Evolutionary conservation across 2,888 invertebrate species (phyloP).

Genomic region (Agriopis aurantiaria): DNA sequence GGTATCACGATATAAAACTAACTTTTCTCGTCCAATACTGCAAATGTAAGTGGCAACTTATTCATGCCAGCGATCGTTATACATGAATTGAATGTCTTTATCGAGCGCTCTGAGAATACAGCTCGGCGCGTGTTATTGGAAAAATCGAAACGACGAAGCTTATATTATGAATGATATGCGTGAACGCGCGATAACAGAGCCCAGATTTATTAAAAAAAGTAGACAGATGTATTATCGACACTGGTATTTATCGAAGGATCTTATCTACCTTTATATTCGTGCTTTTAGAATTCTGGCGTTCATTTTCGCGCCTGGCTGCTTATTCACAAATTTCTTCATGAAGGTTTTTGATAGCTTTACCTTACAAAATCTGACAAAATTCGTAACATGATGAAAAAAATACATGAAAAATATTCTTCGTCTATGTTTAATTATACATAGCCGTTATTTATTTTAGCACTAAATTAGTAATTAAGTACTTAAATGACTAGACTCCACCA

Average conservation of each 20-base stretch:
- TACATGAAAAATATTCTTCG: too few relatives aligned
- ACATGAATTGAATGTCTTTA: constrained; percentile 28
- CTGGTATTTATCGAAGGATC: not conserved
- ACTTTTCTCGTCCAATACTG: constrained; percentile 17
- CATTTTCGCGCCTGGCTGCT: not conserved
- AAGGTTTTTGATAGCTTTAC: too few relatives aligned
- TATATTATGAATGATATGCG: constrained; percentile 43
- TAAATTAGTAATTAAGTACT: too few relatives aligned
- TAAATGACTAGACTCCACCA: too few relatives aligned
- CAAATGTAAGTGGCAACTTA: constrained; percentile 22
- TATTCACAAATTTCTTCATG: too few relatives aligned
- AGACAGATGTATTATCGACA: constrained; percentile 27
- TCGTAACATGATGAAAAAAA: too few relatives aligned
- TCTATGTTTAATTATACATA: too few relatives aligned
- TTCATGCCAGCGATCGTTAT: constrained; percentile 31
- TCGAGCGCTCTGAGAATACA: constrained; percentile 31
- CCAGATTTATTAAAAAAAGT: constrained; percentile 39
- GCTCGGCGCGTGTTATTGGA: constrained; percentile 31
- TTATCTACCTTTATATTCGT: not conserved
- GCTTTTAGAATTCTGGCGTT: not conserved
- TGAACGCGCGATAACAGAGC: constrained; percentile 39
- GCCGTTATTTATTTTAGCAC: too few relatives aligned
- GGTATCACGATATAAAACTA: constrained; percentile 6
- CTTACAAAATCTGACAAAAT: too few relatives aligned
- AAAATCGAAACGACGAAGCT: constrained; percentile 30